Evolutionary conservation across 2,113 vertebrate species (phyloP).

Genomic region (Asarcornis scutulata): DNA sequence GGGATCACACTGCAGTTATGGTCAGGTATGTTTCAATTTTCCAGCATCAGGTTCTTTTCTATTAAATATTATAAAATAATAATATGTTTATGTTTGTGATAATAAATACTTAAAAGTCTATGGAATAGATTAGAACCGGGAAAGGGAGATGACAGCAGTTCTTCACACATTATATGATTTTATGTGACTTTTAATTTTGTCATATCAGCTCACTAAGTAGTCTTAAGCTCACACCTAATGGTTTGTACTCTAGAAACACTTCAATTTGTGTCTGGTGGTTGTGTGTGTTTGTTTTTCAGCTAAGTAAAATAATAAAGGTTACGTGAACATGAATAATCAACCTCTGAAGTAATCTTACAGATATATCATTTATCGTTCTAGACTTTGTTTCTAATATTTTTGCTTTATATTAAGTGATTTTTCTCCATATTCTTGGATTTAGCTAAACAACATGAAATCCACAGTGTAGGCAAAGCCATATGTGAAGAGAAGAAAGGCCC

Average conservation of each 20-base stretch:
- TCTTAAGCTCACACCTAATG: neutral
- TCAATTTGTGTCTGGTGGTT: neutral
- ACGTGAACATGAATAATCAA: neutral
- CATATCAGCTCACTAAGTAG: neutral
- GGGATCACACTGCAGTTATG: neutral
- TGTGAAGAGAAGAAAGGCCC: constrained; percentile 22
- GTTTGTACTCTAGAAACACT: neutral
- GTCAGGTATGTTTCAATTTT: neutral
- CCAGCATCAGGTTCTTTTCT: neutral
- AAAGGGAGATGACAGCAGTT: neutral
- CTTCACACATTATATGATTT: neutral
- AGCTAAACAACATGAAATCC: constrained; percentile 33
- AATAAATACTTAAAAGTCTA: neutral
- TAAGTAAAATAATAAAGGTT: neutral
- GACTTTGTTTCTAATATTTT: neutral
- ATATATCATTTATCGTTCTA: neutral
- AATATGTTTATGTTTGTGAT: neutral
- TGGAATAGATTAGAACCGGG: neutral
- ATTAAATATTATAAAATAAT: neutral
- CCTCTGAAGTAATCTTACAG: neutral
- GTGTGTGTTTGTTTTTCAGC: neutral
- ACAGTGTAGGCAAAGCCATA: constrained; percentile 44
- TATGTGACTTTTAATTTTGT: neutral
- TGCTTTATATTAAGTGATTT: neutral
- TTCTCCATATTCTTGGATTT: neutral